Base-by-base conservation (phyloP, 2,797 vertebrate species). In the Pipistrellus kuhlii region DNA sequence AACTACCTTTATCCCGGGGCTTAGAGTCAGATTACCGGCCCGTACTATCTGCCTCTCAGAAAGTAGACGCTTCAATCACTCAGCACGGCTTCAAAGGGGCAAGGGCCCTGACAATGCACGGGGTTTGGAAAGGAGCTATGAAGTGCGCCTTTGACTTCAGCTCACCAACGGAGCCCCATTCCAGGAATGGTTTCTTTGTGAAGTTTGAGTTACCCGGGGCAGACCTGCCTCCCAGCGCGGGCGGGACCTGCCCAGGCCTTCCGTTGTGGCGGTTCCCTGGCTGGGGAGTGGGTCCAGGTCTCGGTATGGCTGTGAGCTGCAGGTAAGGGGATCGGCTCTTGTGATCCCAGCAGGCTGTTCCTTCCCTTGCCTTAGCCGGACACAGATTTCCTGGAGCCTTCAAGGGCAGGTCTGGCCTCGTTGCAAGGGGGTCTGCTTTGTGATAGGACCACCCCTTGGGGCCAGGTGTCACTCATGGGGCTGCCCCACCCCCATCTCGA, bases 1-100 rank as follows among this genome's bases (percentile, higher is more conserved):
- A 99, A 99, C 99, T 99, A 99, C 99, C 99, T 99, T 99, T 99
- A 99, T 99, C 99, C 99, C 98, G 80, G 97, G 99, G 99, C 99
- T 99, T 99, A 99, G 99, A 99, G 99, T 99, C 99, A 98, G 99
- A 99, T 99, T 99, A 99, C 99, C 98, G 96, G 99, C 98, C 98
- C 98, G 99, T 99, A 98, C 99, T 99, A 99, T 99, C 99, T 99
- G 98, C 99, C 99, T 98, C 99, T 98, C 98, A 98, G 98, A 99
- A 99, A 99, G 98, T 98, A 98, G 99, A 98, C 98, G 98, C 98
- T 99, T 99, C 99, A 97, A 98, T 98, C 99, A 98, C 98, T 99
- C 98, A 97, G 97, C 98, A 96, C 98, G 98, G 98, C 98, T 99
- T 99, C 98, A 98, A 98, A 98, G 98, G 98, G 97, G 98, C 98